These are phyloP conservation scores for Sinosuthora webbiana DNA, from an alignment of 2,113 vertebrate species.

Conservation along the genomic window DNA sequence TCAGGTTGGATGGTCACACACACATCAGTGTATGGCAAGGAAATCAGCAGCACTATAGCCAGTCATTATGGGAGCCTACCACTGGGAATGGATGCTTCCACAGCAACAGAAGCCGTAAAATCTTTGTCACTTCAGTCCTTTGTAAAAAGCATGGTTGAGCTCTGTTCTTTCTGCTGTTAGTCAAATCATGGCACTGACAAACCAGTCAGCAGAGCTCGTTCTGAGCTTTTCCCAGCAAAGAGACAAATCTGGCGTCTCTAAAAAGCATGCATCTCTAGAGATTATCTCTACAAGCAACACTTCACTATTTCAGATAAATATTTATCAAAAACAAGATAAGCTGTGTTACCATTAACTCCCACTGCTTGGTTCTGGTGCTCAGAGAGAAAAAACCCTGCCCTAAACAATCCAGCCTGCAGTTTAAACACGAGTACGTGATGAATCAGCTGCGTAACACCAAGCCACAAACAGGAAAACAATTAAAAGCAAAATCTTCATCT, in stretches of 20 bases:
- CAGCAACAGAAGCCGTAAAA: not conserved
- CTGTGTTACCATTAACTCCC: not conserved
- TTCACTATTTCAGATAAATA: slow-evolving; percentile 20
- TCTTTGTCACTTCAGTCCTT: not conserved
- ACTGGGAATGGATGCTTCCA: not conserved
- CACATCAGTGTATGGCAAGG: not conserved
- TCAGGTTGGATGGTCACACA: not conserved
- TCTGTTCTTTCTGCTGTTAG: not conserved
- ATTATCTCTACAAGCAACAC: not conserved
- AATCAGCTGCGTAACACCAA: not conserved
- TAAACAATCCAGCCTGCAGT: not conserved
- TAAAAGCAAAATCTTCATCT: not conserved
- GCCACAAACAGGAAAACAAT: not conserved
- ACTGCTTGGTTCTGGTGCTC: not conserved
- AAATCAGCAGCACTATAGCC: not conserved
- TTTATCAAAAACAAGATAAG: slow-evolving; percentile 20
- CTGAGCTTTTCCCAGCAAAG: not conserved
- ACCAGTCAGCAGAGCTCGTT: not conserved
- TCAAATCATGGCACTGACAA: not conserved
- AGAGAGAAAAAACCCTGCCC: not conserved
- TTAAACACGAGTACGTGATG: not conserved
- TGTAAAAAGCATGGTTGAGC: not conserved
- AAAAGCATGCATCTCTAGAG: not conserved
- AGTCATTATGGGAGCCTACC: not conserved
- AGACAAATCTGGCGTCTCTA: not conserved